Percentiles rank a stretch among this genome's conserved stretches.
Conservation (phyloP, 2,888 invertebrate genomes). For the Argynnis bischoffii region DNA sequence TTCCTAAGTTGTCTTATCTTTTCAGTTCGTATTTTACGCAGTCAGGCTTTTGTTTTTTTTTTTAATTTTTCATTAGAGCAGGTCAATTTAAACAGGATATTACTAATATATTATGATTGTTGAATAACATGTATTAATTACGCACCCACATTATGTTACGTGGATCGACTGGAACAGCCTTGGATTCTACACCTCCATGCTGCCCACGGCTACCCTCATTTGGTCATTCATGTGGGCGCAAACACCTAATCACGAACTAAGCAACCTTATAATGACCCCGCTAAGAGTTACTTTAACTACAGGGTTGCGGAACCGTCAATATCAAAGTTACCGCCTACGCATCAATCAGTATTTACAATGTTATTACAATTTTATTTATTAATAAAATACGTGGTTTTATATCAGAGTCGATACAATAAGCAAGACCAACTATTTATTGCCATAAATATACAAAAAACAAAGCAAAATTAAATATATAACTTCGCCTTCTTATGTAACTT, state of each 20-base stretch:
- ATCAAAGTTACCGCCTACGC: constrained; percentile 70
- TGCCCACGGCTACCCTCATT: constrained; percentile 80
- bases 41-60: not conserved
- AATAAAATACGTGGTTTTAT: not conserved
- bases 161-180: constrained; percentile 77
- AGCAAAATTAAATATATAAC: not conserved
- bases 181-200: constrained; percentile 78
- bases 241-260: constrained; percentile 71
- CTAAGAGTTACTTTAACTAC: constrained; percentile 67
- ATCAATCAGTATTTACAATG: constrained; percentile 58
- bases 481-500: constrained; percentile 5
- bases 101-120: constrained; percentile 57
- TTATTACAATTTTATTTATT: constrained; percentile 35
- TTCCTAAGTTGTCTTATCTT: not conserved
- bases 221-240: constrained; percentile 77
- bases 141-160: constrained; percentile 68
- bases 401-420: not conserved
- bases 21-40: not conserved
- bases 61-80: constrained; percentile 41
- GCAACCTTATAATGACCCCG: constrained; percentile 74
- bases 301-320: constrained; percentile 69
- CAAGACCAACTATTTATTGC: not conserved
- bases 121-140: constrained; percentile 67
- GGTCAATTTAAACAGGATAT: constrained; percentile 43
- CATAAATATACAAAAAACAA: not conserved